Conservation (phyloP, 2,888 invertebrate species). For the Choristoneura rosaceana region DNA sequence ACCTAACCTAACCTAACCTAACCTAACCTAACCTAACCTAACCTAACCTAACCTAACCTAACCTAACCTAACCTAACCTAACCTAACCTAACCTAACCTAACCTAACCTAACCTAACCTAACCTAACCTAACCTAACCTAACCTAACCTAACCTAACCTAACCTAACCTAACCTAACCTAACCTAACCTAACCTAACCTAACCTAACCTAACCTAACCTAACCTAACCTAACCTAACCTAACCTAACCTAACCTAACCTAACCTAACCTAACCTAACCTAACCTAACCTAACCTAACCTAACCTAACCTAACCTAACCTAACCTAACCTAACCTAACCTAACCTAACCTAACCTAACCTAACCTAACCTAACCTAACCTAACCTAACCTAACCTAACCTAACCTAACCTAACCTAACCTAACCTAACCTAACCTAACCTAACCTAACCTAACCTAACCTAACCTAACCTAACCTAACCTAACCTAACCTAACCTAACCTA, state of each 20-base stretch:
- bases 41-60: slow-evolving; percentile 45
- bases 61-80: slow-evolving; percentile 44
- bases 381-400: slow-evolving; percentile 19
- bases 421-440: slow-evolving; percentile 19
- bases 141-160: slow-evolving; percentile 46
- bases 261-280: slow-evolving; percentile 19
- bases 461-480: slow-evolving; percentile 19
- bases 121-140: slow-evolving; percentile 45
- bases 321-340: slow-evolving; percentile 19
- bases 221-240: slow-evolving; percentile 19
- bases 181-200: slow-evolving; percentile 45
- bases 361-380: slow-evolving; percentile 19
- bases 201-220: slow-evolving; percentile 45
- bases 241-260: slow-evolving; percentile 19
- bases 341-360: slow-evolving; percentile 19
- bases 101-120: slow-evolving; percentile 47
- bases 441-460: slow-evolving; percentile 19
- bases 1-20: slow-evolving; percentile 44
- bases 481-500: slow-evolving; percentile 19
- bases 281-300: slow-evolving; percentile 43
- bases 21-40: slow-evolving; percentile 46
- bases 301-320: slow-evolving; percentile 21
- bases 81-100: slow-evolving; percentile 47
- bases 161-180: slow-evolving; percentile 45
- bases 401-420: slow-evolving; percentile 19